Conservation (phyloP, 2,113 vertebrate species). For the Pachyramphus minor region DNA sequence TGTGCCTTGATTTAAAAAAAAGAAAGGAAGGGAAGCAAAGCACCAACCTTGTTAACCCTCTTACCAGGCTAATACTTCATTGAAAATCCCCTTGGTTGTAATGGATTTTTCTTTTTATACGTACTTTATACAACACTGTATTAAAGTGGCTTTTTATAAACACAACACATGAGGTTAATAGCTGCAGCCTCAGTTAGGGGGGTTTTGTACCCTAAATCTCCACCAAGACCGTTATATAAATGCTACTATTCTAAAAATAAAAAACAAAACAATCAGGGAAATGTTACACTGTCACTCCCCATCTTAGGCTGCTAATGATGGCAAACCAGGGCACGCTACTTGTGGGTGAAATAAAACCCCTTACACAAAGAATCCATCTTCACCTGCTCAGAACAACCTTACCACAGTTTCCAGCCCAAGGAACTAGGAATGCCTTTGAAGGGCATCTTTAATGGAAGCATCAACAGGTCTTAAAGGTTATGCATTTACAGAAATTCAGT, state of each 20-base stretch:
- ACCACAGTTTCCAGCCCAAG: background rate
- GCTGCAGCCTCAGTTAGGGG: constrained; percentile 36
- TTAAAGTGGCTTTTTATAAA: constrained; percentile 72
- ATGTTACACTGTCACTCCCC: constrained; percentile 47
- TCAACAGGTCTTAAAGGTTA: background rate
- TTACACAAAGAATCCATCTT: background rate
- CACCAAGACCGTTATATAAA: constrained; percentile 70
- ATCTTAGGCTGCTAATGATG: constrained; percentile 7
- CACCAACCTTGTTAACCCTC: constrained; percentile 76
- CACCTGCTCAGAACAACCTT: background rate
- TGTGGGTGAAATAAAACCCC: constrained; percentile 1
- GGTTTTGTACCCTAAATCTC: constrained; percentile 66
- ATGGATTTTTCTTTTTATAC: constrained; percentile 71
- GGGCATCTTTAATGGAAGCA: no score
- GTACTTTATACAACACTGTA: constrained; percentile 66
- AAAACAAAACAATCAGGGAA: constrained; percentile 17
- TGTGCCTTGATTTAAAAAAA: constrained; percentile 44
- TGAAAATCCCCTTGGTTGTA: constrained; percentile 70
- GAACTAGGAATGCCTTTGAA: background rate
- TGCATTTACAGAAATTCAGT: background rate
- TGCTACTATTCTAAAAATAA: constrained; percentile 66
- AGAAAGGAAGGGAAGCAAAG: constrained; percentile 33
- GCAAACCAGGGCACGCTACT: constrained; percentile 29
- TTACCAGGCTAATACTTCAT: constrained; percentile 75
- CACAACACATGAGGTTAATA: constrained; percentile 48